Conservation (phyloP, 2,797 vertebrate genomes). For the Vireo griseus region DNA sequence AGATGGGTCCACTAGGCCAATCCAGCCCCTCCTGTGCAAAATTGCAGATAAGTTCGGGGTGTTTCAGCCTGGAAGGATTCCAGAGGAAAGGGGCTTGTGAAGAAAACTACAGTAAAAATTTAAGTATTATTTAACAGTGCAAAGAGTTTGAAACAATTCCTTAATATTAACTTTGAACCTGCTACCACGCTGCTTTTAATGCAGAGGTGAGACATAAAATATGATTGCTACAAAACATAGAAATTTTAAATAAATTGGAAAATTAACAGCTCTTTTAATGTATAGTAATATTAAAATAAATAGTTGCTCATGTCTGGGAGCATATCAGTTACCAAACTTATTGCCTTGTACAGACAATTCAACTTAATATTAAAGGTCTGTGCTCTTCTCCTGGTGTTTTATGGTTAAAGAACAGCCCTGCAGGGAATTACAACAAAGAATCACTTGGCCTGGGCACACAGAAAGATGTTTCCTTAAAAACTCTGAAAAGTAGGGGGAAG, state of each 20-base stretch:
- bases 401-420: neutral
- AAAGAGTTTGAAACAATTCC: neutral
- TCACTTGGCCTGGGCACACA: neutral
- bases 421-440: neutral
- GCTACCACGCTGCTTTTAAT: neutral
- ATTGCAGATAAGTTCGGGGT: neutral
- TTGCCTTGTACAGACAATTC: neutral
- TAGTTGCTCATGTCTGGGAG: neutral
- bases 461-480: constrained; percentile 25
- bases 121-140: neutral
- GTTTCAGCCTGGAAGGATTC: neutral
- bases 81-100: neutral
- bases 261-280: neutral
- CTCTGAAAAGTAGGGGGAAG: neutral
- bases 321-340: neutral
- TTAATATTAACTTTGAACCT: neutral
- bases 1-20: neutral
- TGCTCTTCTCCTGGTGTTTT: constrained; percentile 37
- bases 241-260: neutral
- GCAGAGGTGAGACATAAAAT: neutral
- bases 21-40: neutral
- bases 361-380: neutral
- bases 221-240: neutral
- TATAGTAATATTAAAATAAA: neutral
- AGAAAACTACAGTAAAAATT: neutral